Conservation (phyloP, 1,140 invertebrate genomes). For the Stenopsyche tienmushanensis region DNA sequence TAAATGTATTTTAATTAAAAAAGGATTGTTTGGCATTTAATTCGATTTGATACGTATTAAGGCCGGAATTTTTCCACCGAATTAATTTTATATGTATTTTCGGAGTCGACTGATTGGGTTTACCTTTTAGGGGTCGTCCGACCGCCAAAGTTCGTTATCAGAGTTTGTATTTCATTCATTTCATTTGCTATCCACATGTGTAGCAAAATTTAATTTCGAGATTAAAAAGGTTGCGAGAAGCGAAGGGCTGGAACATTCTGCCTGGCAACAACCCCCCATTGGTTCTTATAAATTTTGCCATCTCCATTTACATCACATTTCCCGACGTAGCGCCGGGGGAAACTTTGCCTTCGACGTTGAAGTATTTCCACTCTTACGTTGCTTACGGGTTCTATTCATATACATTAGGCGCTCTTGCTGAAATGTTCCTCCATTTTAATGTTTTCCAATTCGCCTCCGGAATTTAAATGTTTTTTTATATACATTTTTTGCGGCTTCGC, state of each 20-base stretch:
- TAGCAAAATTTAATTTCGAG: background rate
- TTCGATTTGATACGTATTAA: background rate
- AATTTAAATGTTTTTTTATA: background rate
- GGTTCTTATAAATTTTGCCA: background rate
- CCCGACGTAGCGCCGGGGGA: background rate
- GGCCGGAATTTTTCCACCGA: too few species aligned
- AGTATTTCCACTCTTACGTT: background rate
- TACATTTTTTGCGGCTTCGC: background rate
- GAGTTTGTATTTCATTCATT: background rate
- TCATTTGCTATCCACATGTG: background rate
- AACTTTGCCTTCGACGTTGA: too few species aligned
- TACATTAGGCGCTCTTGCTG: background rate
- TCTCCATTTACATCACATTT: background rate
- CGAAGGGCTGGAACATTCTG: background rate
- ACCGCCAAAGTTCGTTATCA: too few species aligned
- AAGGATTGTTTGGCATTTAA: background rate
- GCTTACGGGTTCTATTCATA: background rate
- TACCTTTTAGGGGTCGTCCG: too few species aligned
- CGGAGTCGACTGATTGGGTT: too few species aligned
- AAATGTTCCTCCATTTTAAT: background rate
- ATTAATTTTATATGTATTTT: too few species aligned
- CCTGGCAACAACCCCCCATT: background rate
- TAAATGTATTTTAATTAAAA: background rate
- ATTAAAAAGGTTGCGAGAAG: background rate
- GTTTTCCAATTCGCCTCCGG: too few species aligned